Conservation (phyloP, 2,888 invertebrate species). For the Acleris laterana region DNA sequence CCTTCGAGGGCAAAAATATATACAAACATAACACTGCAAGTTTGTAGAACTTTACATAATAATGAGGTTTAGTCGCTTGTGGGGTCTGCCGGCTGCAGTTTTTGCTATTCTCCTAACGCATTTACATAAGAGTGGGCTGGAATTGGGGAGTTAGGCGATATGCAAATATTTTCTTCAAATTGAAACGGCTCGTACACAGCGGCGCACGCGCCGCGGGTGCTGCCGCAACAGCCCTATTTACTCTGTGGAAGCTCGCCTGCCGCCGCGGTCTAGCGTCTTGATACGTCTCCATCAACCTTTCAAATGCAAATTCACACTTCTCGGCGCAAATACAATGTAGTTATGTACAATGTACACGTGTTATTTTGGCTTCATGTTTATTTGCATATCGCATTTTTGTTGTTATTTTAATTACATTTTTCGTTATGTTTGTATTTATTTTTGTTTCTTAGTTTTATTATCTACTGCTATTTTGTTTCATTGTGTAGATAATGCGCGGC, state of each 20-base stretch:
- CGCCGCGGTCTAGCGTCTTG: constrained; percentile 58
- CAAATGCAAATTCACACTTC: constrained; percentile 72
- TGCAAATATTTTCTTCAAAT: constrained; percentile 82
- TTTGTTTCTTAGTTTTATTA: constrained; percentile 76
- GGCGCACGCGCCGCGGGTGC: constrained; percentile 75
- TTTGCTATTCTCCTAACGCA: constrained; percentile 68
- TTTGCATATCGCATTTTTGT: constrained; percentile 79
- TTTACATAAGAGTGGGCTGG: constrained; percentile 76
- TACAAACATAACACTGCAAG: constrained; percentile 78
- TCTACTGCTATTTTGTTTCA: constrained; percentile 69
- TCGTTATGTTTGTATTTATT: constrained; percentile 83
- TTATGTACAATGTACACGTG: constrained; percentile 54
- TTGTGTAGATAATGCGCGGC: constrained; percentile 60
- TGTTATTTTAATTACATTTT: constrained; percentile 61
- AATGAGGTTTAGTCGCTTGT: constrained; percentile 67
- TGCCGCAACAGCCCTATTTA: constrained; percentile 63
- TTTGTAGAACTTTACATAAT: constrained; percentile 73
- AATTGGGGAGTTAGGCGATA: constrained; percentile 81
- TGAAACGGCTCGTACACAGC: constrained; percentile 60
- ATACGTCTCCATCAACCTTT: constrained; percentile 68
- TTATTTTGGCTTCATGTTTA: constrained; percentile 54
- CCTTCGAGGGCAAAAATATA: constrained; percentile 71
- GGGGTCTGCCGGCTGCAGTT: constrained; percentile 77
- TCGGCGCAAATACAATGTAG: constrained; percentile 51
- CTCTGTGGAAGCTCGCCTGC: constrained; percentile 65